Evolutionary conservation across 2,888 invertebrate genomes (phyloP).

Genomic region (Tiliacea citrago): DNA sequence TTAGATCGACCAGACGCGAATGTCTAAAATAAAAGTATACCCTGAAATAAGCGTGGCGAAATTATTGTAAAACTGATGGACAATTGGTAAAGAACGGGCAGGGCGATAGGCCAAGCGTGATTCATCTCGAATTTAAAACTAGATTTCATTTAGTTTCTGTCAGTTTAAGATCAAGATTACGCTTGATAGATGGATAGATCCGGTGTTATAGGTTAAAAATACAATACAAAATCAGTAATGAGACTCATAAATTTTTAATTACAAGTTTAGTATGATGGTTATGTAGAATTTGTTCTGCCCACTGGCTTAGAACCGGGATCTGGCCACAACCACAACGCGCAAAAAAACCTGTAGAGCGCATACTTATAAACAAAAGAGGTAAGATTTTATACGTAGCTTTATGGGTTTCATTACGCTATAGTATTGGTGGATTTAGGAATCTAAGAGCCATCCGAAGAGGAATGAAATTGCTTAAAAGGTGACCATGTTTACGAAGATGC

Average conservation of each 20-base stretch:
- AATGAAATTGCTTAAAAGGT: neutral
- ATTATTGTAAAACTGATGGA: slow-evolving; percentile 28
- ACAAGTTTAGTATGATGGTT: slow-evolving; percentile 28
- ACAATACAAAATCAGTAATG: slow-evolving; percentile 14
- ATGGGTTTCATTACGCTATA: slow-evolving; percentile 7
- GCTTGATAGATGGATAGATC: neutral
- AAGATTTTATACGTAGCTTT: slow-evolving; percentile 12
- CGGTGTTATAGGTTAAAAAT: neutral
- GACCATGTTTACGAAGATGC: neutral
- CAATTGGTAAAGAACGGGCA: slow-evolving; percentile 25
- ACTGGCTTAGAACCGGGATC: slow-evolving; percentile 51
- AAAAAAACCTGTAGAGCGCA: slow-evolving; percentile 21
- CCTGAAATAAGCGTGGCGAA: slow-evolving; percentile 47
- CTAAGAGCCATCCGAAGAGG: too few species aligned
- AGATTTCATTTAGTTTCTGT: slow-evolving; percentile 1
- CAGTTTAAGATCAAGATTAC: neutral
- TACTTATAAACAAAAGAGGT: slow-evolving; percentile 12
- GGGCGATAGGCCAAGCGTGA: slow-evolving; percentile 19
- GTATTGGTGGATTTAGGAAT: neutral
- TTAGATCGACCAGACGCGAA: slow-evolving; percentile 16
- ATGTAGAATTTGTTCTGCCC: slow-evolving; percentile 50
- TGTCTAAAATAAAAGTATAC: slow-evolving; percentile 46
- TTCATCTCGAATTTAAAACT: slow-evolving; percentile 9
- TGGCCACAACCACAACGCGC: slow-evolving; percentile 20
- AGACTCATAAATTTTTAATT: slow-evolving; percentile 45